Base-by-base conservation (phyloP, 1,140 invertebrate species). In the Brachionus paranguensis region DNA sequence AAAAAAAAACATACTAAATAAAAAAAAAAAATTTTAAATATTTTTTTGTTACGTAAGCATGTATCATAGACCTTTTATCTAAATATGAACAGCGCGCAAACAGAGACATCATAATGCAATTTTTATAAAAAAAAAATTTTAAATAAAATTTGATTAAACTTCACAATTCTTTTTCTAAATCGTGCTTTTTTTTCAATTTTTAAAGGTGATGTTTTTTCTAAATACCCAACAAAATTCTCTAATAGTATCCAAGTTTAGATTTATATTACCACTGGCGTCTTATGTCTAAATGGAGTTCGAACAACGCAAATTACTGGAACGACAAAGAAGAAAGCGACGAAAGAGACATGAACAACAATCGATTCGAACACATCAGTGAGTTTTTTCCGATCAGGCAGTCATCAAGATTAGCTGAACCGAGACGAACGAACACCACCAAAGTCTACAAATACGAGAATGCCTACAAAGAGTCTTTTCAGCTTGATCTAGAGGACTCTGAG, bases 321-420 rank as follows among this genome's bases (percentile, higher is more conserved):
- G 45, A 29, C 8, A 45, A 24, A 17, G 72, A 76, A 76, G 33
- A 76, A 76, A 50, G 20, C n/a, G 72, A 37, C 41, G 72, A 76
- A 76, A 76, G 45, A 76, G 72, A 76, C 43, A 47, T 76, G 43
- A 76, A 76, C 47, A 76, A 76, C 47, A 76, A 76, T 50, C 12
- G 12, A 5, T 60, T 60, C 53, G 20, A 76, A 24, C 27, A 53
- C 17, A 29, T 33, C 24, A 68, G 10, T 68, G 33, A 68, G n/a
- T 17, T 33, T 68, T 68, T 68, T 68, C 65, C 65, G 6, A 68
- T 33, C n/a, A n/a, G 53, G 5, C 53, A 60, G 20, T 60, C 53
- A 60, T 60, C 17, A 20, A 60, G 8, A 10, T 20, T 3, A 60
- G 17, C 17, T 20, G 53, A 60, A 20, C 53, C 53, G 4, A 60